Evolutionary conservation across 2,113 vertebrate genomes (phyloP), one percentile per base, ranked within the genome.

Genomic region (Calyptommatus sinebrachiatus): DNA sequence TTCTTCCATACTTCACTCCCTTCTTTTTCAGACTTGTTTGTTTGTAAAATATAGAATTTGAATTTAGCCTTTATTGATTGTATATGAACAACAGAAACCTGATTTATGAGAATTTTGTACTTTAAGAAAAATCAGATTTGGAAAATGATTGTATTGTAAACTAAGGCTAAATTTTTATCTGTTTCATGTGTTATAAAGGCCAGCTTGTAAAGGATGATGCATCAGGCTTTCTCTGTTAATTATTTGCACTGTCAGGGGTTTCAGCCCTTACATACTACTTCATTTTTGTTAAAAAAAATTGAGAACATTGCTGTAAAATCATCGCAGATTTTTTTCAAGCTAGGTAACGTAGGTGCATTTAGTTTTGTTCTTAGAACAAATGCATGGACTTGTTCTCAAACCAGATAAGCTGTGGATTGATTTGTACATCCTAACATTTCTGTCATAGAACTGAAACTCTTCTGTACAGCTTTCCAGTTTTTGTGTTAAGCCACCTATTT

Each of bases 101-200:
- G 96, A 97, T 97, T 97, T 97, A 96, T 97, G 96, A 96, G 94
- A 41, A 96, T 96, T 97, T 97, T 99, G 95, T 98, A 98, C 95
- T 95, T 95, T 89, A 94, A 92, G 93, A 66, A 92, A 93, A 93
- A 96, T 96, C 95, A 94, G 93, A 97, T 97, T 97, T 97, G 97
- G 93, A 93, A 95, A 95, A 97, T 96, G 96, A 97, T 97, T 99
- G 97, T 99, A 98, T 97, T 98, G 95, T 99, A 97, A 97, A 97
- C 94, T 96, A 96, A 96, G 96, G 96, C 96, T 93, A 96, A 96
- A 96, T 97, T 97, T 97, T 96, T 96, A 96, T 96, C 94, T 92
- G 92, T 96, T 95, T 93, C 92, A 89, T 92, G 88, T 95, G 95
- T 97, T 95, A 92, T 86, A 92, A 94, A 96, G 94, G 97, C 96